Percentiles rank a stretch among this genome's conserved stretches.
Conservation (phyloP, 2,888 invertebrate species). For the Gastrophysa polygoni region DNA sequence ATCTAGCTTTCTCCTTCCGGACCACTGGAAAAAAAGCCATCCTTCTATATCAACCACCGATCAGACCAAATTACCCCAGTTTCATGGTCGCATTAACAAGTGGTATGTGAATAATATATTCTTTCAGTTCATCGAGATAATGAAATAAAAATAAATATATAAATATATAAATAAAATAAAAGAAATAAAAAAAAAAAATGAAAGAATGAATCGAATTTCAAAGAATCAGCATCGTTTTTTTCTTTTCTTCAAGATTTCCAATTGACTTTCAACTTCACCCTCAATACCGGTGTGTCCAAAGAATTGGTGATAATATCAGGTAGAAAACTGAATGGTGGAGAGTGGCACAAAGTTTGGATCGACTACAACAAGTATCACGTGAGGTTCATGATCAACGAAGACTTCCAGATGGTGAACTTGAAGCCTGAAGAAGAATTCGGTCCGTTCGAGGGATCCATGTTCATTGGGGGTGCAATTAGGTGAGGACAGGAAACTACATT, state of each 20-base stretch:
- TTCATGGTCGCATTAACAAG: constrained; percentile 91
- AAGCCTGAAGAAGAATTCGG: constrained; percentile 87
- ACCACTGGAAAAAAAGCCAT: constrained; percentile 91
- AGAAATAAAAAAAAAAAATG: too few species aligned
- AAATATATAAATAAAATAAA: too few species aligned
- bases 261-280: constrained; percentile 86
- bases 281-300: constrained; percentile 82
- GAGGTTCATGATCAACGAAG: constrained; percentile 89
- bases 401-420: constrained; percentile 86
- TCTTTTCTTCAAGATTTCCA: constrained; percentile 79
- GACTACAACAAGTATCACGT: constrained; percentile 95
- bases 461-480: constrained; percentile 92
- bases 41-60: constrained; percentile 88
- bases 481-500: constrained; percentile 64
- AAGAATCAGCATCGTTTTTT: too few species aligned
- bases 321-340: constrained; percentile 84
- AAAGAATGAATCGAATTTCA: too few species aligned
- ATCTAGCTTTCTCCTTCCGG: constrained; percentile 90
- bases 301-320: constrained; percentile 84
- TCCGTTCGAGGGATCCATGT: constrained; percentile 92
- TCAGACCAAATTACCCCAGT: constrained; percentile 85
- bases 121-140: background rate
- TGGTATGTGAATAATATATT: constrained; percentile 59
- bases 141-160: too few species aligned
- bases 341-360: constrained; percentile 96